Base-by-base conservation (phyloP, 2,797 vertebrate species). In the Tarsius wallacei region DNA sequence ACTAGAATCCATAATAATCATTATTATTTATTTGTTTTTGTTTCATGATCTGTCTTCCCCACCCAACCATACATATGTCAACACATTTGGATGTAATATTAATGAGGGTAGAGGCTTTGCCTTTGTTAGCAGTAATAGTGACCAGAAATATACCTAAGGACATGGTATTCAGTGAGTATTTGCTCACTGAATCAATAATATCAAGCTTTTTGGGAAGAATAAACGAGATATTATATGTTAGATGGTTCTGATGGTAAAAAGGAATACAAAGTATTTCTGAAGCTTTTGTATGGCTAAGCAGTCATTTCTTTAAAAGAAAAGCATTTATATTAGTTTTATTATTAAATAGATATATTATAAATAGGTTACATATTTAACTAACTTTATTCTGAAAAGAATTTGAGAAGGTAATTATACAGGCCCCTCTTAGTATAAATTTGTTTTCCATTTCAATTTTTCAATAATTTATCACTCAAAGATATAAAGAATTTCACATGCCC, bases 381-480 rank as follows among this genome's bases (percentile, higher is more conserved):
- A 53, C 7, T 91, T 91, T 82, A 88, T 73, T 74, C 68, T 83
- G 19, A 91, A 93, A 94, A 77, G 13, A 93, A 93, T 74, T 80
- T 57, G 6, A 80, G 47, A 81, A 90, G 31, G 26, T 90, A 90
- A 93, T 94, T 82, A 86, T 91, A 24, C 19, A 80, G 22, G n/a
- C 5, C 26, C 90, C 12, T 76, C 17, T 77, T 55, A n/a, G 26
- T 78, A 66, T 53, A 96, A 70, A 77, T 80, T 12, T 96, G 0
- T 51, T 88, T 47, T 87, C 9, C 53, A 91, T 91, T 87, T 93
- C 64, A 83, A n/a, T 55, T 57, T 97, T 95, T 70, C 28, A 93
- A 66, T 80, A 61, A 90, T 71, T 91, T 94, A 83, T 82, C 36
- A 68, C 19, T 90, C 36, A 88, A 83, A 94, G 74, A 31, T 70